Conservation (phyloP, 2,797 vertebrate species). For the Pampus argenteus region DNA sequence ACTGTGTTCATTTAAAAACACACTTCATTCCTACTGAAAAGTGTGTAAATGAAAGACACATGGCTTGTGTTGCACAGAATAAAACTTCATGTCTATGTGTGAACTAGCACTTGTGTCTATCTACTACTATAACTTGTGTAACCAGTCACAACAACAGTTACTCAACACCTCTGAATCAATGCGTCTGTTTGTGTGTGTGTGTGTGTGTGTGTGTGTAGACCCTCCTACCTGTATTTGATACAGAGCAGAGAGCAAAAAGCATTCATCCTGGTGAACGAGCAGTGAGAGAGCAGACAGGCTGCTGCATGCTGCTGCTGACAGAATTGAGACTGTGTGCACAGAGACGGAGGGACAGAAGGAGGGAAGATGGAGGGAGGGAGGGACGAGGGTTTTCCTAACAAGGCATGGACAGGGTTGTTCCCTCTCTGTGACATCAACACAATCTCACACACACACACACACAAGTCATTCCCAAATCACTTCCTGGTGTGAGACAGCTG, state of each 20-base stretch:
- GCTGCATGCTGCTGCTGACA: conserved; percentile 85
- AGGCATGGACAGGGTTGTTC: conserved; percentile 40
- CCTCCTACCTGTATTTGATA: conserved; percentile 94
- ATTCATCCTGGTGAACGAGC: conserved; percentile 90
- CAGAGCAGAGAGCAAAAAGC: conserved; percentile 94
- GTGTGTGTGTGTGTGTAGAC: conserved; percentile 23
- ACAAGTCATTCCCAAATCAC: conserved; percentile 24
- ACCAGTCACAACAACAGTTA: conserved; percentile 25
- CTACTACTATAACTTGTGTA: background rate
- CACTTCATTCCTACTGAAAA: background rate
- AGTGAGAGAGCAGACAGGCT: conserved; percentile 68
- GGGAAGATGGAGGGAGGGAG: conserved; percentile 4
- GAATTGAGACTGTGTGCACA: conserved; percentile 44
- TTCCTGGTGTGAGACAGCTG: conserved; percentile 49
- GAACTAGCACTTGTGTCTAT: background rate
- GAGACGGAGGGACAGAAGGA: conserved; percentile 9
- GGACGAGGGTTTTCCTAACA: conserved; percentile 80
- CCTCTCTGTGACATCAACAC: conserved; percentile 27
- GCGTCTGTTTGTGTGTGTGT: conserved; percentile 14
- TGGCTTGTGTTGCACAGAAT: background rate
- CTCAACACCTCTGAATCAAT: background rate
- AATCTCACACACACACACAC: conserved; percentile 12
- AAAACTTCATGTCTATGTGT: background rate
- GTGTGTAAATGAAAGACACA: background rate
- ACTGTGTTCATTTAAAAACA: background rate